phyloP scores from a whole-genome alignment of 1,140 invertebrate species.

The Carposina sasakii region DNA sequence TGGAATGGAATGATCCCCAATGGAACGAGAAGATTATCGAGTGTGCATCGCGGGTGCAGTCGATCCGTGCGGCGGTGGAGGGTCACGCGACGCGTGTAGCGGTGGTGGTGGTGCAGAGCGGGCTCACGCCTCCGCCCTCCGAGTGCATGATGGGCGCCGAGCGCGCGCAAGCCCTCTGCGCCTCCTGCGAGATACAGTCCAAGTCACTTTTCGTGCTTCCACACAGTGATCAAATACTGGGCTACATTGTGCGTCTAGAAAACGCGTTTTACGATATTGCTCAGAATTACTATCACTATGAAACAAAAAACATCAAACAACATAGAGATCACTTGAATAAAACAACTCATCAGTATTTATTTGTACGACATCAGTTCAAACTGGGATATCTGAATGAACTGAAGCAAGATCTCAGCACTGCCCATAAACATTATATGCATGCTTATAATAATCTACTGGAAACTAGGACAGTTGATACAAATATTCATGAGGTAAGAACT shows the following conservation, averaged over 20 bases:
- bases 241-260: constrained; percentile 83
- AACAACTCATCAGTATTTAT: constrained; percentile 91
- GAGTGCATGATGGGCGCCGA: constrained; percentile 93
- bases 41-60: constrained; percentile 91
- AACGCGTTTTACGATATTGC: constrained; percentile 94
- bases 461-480: constrained; percentile 89
- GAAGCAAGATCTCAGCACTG: constrained; percentile 89
- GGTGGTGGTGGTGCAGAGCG: constrained; percentile 91
- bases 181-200: constrained; percentile 91
- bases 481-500: constrained; percentile 94
- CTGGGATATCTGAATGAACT: constrained; percentile 97
- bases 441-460: constrained; percentile 93
- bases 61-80: constrained; percentile 75
- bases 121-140: constrained; percentile 81
- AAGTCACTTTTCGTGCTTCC: constrained; percentile 95
- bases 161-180: constrained; percentile 89
- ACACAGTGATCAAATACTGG: constrained; percentile 91
- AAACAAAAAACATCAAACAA: constrained; percentile 89
- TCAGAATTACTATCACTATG: constrained; percentile 92
- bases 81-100: constrained; percentile 91
- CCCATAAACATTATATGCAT: constrained; percentile 95
- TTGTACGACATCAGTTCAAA: constrained; percentile 97
- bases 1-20: constrained; percentile 95
- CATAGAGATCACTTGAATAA: constrained; percentile 94
- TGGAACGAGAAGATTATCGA: constrained; percentile 97